Evolutionary conservation across 2,113 vertebrate genomes (phyloP).

Genomic region (Larimichthys polyactis): DNA sequence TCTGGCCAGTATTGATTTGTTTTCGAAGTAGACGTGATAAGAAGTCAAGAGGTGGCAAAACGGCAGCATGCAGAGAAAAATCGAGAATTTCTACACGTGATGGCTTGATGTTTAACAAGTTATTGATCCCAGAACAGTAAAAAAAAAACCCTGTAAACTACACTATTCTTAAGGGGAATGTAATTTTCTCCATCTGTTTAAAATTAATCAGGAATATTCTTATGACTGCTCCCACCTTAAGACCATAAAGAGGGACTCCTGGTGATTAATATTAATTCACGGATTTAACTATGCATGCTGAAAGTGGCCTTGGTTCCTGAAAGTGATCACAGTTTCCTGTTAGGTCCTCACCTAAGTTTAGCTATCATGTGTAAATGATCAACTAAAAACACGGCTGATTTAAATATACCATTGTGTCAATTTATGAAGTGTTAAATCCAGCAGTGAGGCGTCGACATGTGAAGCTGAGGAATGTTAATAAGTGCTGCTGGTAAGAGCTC

Average conservation of each 20-base stretch:
- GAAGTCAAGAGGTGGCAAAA: constrained; percentile 15
- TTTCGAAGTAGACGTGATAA: not conserved
- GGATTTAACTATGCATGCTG: constrained; percentile 11
- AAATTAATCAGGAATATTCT: not conserved
- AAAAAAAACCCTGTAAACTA: not conserved
- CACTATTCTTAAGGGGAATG: not conserved
- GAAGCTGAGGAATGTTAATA: constrained; percentile 26
- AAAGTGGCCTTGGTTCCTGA: not conserved
- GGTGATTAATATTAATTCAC: constrained; percentile 17
- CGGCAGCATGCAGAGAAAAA: not conserved
- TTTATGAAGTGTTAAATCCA: constrained; percentile 50
- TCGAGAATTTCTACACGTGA: not conserved
- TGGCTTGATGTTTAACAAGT: not conserved
- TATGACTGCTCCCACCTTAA: not conserved
- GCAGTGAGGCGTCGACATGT: not conserved
- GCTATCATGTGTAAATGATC: constrained; percentile 15
- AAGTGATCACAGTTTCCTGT: not conserved
- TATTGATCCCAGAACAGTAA: not conserved
- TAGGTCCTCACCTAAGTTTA: constrained; percentile 10
- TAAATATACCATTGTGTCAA: constrained; percentile 32
- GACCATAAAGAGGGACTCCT: not conserved
- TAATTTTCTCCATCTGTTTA: not conserved
- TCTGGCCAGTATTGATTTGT: constrained; percentile 23
- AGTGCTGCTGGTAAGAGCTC: constrained; percentile 14
- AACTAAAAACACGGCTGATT: constrained; percentile 15